phyloP scores from a whole-genome alignment of 1,140 invertebrate species.

The Copidosoma floridanum region DNA sequence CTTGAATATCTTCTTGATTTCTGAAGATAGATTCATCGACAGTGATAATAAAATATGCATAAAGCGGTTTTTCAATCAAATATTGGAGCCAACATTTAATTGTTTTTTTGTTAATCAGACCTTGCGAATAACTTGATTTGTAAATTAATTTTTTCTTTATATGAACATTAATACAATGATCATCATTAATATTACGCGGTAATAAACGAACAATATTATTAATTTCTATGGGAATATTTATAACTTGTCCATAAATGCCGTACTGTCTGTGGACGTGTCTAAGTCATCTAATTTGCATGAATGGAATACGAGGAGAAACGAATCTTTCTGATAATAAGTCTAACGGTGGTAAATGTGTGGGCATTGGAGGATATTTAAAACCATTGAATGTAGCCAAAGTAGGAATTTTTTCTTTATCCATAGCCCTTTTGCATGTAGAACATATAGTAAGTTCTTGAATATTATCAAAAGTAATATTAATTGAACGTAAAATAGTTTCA shows the following conservation, averaged over 20 bases:
- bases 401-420: too few species aligned
- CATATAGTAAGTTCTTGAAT: conserved; percentile 21
- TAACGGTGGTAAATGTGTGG: conserved; percentile 25
- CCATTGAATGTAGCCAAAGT: too few species aligned
- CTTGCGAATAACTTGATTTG: conserved; percentile 29
- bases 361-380: conserved; percentile 20
- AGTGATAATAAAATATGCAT: conserved; percentile 22
- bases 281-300: conserved; percentile 44
- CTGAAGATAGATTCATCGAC: conserved; percentile 23
- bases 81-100: conserved; percentile 28
- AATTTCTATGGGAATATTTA: conserved; percentile 46
- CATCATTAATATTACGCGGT: conserved; percentile 42
- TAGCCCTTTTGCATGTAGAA: conserved; percentile 27
- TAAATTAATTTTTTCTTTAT: conserved; percentile 39
- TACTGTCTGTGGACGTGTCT: conserved; percentile 33
- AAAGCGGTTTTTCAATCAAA: conserved; percentile 22
- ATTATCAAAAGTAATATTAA: neutral
- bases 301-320: conserved; percentile 41
- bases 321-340: conserved; percentile 34
- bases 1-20: neutral
- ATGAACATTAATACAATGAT: conserved; percentile 40
- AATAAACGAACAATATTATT: conserved; percentile 45
- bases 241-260: conserved; percentile 47
- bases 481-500: neutral
- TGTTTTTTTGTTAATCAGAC: conserved; percentile 24